phyloP scores from a whole-genome alignment of 2,113 vertebrate species.

The Aphyosemion australe region DNA sequence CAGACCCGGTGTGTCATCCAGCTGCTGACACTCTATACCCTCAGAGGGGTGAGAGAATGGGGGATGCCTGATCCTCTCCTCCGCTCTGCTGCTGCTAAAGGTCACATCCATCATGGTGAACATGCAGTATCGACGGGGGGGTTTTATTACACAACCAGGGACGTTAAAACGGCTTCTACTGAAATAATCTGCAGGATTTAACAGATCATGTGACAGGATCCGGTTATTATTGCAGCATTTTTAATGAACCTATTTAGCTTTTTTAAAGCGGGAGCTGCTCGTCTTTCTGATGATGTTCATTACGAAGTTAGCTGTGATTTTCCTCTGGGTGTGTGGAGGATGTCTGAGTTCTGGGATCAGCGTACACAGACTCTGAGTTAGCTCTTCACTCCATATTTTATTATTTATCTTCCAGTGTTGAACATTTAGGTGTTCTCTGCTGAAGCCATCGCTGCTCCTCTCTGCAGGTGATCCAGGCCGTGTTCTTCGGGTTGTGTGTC shows the following conservation, averaged over 20 bases:
- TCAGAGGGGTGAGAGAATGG: neutral
- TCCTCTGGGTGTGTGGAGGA: no score
- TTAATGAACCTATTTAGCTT: no score
- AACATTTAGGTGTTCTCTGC: no score
- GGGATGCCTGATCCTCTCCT: neutral
- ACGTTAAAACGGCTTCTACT: constrained; percentile 3
- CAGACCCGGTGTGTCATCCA: neutral
- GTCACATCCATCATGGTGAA: constrained; percentile 16
- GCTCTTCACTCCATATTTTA: no score
- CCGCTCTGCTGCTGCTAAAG: neutral
- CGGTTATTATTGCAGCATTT: no score
- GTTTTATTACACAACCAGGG: constrained; percentile 30
- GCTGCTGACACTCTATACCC: constrained; percentile 21
- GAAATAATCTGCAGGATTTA: neutral
- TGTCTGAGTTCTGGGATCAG: neutral
- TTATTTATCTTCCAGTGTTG: no score
- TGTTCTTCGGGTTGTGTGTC: constrained; percentile 95
- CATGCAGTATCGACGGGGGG: constrained; percentile 5
- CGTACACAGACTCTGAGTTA: no score
- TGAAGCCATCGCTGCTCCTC: neutral
- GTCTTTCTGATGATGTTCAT: no score
- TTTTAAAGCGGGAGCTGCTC: no score
- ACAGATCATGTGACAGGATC: neutral
- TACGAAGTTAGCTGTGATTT: no score
- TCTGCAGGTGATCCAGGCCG: constrained; percentile 91